Evolutionary conservation across 2,888 invertebrate species (phyloP), one percentile per base, ranked within the genome.

Genomic region (Trisateles emortualis): DNA sequence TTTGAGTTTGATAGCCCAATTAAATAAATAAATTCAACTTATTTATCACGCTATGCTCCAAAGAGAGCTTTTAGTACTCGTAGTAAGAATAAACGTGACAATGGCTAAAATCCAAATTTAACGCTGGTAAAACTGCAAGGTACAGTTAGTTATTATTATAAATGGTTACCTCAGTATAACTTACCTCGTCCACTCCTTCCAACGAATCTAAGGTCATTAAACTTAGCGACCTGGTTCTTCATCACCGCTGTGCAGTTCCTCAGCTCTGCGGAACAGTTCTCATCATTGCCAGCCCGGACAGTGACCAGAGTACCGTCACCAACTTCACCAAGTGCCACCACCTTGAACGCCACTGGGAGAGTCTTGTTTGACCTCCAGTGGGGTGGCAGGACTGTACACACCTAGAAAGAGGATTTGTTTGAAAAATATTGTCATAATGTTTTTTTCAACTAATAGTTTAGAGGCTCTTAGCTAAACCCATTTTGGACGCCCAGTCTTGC

Each of bases 281-380:
- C 99, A 83, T 99, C 99, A 87, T 99, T 99, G 17, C 99, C 99
- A 17, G 99, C 99, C 48, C 96, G 93, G 47, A 99, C 96, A 13
- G 97, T 97, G 66, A 99, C 98, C 86, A 97, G 94, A 13, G 99
- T 99, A 30, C 99, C 99, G 87, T 99, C 99, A 69, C 96, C 95
- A 41, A 99, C 96, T 76, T 98, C 98, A 9, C 98, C 98, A 45
- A 99, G 93, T 0, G 98, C 97, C 48, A 98, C 96, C 75, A 98
- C 98, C 92, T 98, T 98, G 93, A 99, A 99, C 46, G 98, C 98
- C 63, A 97, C 96, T 60, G 99, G 99, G 47, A 99, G 93, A 9
- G 99, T 98, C 92, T 99, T 99, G 93, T 99, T 99, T 26, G 96
- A 98, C 62, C 99, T 94, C 99, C 99, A 99, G 86, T 99, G 99